Evolutionary conservation across 2,797 vertebrate species (phyloP).

Genomic region (Myripristis jacobus): DNA sequence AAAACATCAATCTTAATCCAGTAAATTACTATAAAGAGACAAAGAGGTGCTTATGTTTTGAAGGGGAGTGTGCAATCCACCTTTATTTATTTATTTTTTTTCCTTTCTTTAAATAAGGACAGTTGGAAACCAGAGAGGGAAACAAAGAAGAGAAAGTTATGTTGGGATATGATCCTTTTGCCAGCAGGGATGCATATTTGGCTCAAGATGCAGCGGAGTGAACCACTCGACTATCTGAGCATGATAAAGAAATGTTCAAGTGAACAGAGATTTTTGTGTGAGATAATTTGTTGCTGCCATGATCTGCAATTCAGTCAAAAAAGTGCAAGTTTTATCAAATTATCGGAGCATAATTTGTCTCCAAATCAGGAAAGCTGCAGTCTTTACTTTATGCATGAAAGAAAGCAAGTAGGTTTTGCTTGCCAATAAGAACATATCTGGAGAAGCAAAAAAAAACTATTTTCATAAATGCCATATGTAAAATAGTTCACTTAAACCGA

Average conservation of each 20-base stretch:
- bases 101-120: constrained; percentile 3
- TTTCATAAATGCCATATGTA: constrained; percentile 14
- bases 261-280: background rate
- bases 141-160: background rate
- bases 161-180: background rate
- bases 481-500: constrained; percentile 12
- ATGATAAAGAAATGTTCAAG: background rate
- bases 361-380: background rate
- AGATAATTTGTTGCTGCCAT: background rate
- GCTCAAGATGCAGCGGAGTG: constrained; percentile 4
- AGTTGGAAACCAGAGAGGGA: background rate
- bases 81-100: background rate
- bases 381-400: background rate
- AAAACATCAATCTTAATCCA: too few species aligned
- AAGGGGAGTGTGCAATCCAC: too few species aligned
- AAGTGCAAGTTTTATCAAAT: background rate
- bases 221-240: constrained; percentile 10
- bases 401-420: background rate
- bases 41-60: too few species aligned
- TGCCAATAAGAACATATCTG: constrained; percentile 29
- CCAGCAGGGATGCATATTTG: constrained; percentile 13
- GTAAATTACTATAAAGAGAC: too few species aligned
- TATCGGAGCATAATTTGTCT: background rate
- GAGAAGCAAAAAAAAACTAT: background rate
- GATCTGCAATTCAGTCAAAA: constrained; percentile 24